Base-by-base conservation (phyloP, 2,888 invertebrate species). In the Lasioglossum malachurum region DNA sequence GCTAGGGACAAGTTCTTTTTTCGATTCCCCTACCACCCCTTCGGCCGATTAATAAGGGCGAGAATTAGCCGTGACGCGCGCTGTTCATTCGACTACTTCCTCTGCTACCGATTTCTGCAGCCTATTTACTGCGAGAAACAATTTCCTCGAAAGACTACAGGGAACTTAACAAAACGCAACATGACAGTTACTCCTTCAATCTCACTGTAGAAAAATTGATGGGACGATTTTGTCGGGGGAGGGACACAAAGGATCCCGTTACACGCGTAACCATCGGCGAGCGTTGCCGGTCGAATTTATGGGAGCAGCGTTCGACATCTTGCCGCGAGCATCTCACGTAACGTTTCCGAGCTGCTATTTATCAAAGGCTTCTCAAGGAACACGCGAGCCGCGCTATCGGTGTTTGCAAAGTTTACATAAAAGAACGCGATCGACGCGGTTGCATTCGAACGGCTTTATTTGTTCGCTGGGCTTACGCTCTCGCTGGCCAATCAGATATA, bases 361-460 rank as follows among this genome's bases (percentile, higher is more conserved):
- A 69, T 69, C 69, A 71, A 71, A 71, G n/a, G 41, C 38, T 41
- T 38, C 31, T 31, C 76, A 64, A 19, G 57, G n/a, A 44, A 31
- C 75, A 64, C 60, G 60, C 19, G 44, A 64, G 5, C 60, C 60
- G 31, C 31, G 64, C 64, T 64, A 19, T 41, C 75, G 44, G 27
- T n/a, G 27, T 23, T n/a, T 27, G 75, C 44, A 31, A 31, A 46
- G 64, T 7, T 46, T 67, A 64, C 76, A 64, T 46, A 41, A 67
- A 64, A 44, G 31, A 27, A 44, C 44, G 64, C 67, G 44, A 38
- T 35, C 44, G 44, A 69, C 38, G 49, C 31, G 23, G 71, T 38
- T 41, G 67, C 71, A 35, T n/a, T 53, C 35, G 35, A 49, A 27
- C 69, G 38, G 57, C 44, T 80, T 80, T 80, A 80, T 83, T 83